Conservation (phyloP, 1,140 invertebrate species). For the Steinernema khuongi region DNA sequence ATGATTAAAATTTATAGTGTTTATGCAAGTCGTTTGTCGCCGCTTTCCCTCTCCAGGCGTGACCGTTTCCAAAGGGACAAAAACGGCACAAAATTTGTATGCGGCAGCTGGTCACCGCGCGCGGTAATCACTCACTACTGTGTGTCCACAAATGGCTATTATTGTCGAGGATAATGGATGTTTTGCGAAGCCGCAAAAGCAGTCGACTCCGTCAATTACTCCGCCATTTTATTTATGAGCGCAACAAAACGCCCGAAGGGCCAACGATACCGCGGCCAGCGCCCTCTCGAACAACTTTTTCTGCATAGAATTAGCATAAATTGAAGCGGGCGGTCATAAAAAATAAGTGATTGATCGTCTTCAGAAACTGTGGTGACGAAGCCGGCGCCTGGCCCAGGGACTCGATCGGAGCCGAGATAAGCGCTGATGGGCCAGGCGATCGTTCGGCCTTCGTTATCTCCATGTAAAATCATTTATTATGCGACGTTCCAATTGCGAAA, state of each 20-base stretch:
- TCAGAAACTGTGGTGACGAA: background rate
- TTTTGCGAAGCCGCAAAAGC: constrained; percentile 15
- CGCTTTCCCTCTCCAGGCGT: too few species aligned
- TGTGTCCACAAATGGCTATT: constrained; percentile 8
- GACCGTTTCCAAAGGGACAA: background rate
- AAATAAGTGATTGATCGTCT: constrained; percentile 3
- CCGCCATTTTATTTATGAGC: constrained; percentile 2
- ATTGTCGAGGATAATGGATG: constrained; percentile 11
- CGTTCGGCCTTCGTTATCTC: background rate
- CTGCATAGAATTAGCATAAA: background rate
- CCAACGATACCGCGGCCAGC: background rate
- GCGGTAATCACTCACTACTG: background rate
- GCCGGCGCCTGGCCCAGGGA: too few species aligned
- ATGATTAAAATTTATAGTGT: background rate
- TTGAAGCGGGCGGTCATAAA: background rate
- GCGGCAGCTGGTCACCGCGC: background rate
- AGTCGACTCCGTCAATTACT: background rate
- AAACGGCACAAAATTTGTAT: background rate
- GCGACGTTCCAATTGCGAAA: constrained; percentile 8
- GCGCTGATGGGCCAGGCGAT: constrained; percentile 1
- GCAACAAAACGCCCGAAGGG: background rate
- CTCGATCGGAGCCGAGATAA: background rate
- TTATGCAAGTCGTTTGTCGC: background rate
- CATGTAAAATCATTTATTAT: constrained; percentile 17
- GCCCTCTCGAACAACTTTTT: background rate